Percentiles rank a stretch among this genome's conserved stretches.
Conservation (phyloP, 2,888 invertebrate species). For the Polyommatus iphigenia region DNA sequence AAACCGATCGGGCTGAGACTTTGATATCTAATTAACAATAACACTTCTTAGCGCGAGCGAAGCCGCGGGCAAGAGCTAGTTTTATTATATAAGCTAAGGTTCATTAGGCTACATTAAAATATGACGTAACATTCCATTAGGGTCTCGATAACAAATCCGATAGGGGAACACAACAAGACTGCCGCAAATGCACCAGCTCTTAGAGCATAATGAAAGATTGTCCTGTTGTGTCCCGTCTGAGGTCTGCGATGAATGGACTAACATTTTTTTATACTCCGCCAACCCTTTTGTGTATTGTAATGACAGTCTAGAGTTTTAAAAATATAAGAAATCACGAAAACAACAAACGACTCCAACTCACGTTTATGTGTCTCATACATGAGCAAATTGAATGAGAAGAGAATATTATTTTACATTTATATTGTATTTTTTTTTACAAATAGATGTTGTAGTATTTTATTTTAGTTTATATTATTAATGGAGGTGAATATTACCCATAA, state of each 20-base stretch:
- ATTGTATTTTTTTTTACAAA: not conserved
- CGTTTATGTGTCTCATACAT: not conserved
- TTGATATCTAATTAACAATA: no score
- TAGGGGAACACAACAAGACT: constrained; percentile 30
- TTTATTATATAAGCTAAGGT: not conserved
- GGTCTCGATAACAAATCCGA: not conserved
- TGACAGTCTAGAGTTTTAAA: constrained; percentile 35
- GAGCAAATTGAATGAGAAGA: not conserved
- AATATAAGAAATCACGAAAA: constrained; percentile 31
- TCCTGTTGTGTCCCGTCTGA: constrained; percentile 32
- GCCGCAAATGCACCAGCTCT: constrained; percentile 32
- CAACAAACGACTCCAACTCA: constrained; percentile 13
- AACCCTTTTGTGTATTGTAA: constrained; percentile 45
- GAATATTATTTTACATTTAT: not conserved
- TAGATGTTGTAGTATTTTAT: not conserved
- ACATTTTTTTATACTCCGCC: constrained; percentile 43
- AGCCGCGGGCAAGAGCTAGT: no score
- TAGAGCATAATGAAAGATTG: constrained; percentile 37
- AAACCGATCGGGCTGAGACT: no score
- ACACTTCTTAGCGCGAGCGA: no score
- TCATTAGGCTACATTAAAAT: not conserved
- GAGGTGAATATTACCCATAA: not conserved
- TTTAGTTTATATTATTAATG: not conserved
- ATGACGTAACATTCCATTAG: not conserved
- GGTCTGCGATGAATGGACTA: constrained; percentile 42